phyloP scores from a whole-genome alignment of 2,797 vertebrate species.

The Rhodeus uyekii region DNA sequence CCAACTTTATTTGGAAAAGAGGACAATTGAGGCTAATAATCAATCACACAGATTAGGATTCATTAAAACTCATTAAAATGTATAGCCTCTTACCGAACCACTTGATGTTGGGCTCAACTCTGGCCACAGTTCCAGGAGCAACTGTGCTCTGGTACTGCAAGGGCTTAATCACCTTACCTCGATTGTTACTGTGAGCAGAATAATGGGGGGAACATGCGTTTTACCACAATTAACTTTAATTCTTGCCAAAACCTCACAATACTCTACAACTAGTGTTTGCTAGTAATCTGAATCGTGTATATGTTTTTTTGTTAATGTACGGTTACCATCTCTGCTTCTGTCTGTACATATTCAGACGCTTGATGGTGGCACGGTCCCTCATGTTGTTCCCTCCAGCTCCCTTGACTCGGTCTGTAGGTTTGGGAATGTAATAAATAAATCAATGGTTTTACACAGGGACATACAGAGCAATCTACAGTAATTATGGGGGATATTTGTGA shows the following conservation, averaged over 20 bases:
- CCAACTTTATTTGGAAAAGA: background rate
- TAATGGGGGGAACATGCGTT: background rate
- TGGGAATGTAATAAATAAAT: background rate
- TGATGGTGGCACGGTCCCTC: constrained; percentile 94
- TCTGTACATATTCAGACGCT: constrained; percentile 97
- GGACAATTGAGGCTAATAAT: background rate
- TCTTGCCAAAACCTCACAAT: background rate
- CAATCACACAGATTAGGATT: background rate
- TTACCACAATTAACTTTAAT: background rate
- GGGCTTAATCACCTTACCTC: constrained; percentile 89
- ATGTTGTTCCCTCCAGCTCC: constrained; percentile 88
- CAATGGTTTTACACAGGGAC: background rate
- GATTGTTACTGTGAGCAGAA: constrained; percentile 79
- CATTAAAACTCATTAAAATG: background rate
- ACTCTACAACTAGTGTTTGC: background rate
- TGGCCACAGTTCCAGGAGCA: constrained; percentile 89
- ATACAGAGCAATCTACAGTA: background rate
- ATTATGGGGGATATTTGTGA: background rate
- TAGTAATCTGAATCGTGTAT: background rate
- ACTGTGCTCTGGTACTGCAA: constrained; percentile 91
- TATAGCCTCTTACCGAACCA: constrained; percentile 90
- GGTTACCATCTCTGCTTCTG: constrained; percentile 94
- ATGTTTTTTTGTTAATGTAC: background rate
- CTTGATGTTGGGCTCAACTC: constrained; percentile 98
- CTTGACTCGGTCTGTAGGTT: constrained; percentile 82